phyloP scores from a whole-genome alignment of 30 jellyfish, hydroid and myxozoan species.

The Sanderia malayensis region DNA sequence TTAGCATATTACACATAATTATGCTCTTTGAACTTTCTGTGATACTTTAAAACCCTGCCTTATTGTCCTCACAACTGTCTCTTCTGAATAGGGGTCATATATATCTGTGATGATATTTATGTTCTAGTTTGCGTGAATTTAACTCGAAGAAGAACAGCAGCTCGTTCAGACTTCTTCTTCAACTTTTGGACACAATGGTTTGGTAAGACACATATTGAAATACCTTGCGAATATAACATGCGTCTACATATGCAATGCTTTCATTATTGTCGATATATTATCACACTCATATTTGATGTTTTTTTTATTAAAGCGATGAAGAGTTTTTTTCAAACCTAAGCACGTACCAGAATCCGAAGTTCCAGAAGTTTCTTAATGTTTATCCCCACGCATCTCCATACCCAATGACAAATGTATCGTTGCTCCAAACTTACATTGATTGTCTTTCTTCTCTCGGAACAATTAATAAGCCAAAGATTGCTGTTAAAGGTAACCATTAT shows the following conservation, averaged over 20 bases:
- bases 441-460: background rate
- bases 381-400: background rate
- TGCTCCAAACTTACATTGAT: background rate
- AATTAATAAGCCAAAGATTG: background rate
- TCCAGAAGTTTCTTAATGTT: conserved; percentile 6
- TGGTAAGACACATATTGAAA: conserved; percentile 32
- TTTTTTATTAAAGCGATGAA: conserved; percentile 40
- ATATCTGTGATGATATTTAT: too few relatives aligned
- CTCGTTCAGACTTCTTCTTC: conserved; percentile 39
- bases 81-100: too few relatives aligned
- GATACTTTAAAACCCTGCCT: too few relatives aligned
- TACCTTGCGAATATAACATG: too few relatives aligned
- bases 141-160: conserved; percentile 4
- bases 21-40: too few relatives aligned
- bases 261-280: too few relatives aligned
- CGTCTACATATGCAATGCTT: too few relatives aligned
- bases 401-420: conserved; percentile 3
- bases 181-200: conserved; percentile 52
- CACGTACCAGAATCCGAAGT: conserved; percentile 49
- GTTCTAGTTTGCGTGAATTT: conserved; percentile 2
- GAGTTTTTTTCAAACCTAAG: conserved; percentile 60
- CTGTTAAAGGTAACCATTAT: background rate
- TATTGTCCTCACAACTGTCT: too few relatives aligned
- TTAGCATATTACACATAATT: too few relatives aligned
- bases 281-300: background rate